phyloP scores from a whole-genome alignment of 2,888 invertebrate genomes.

The Petrophora chlorosata region DNA sequence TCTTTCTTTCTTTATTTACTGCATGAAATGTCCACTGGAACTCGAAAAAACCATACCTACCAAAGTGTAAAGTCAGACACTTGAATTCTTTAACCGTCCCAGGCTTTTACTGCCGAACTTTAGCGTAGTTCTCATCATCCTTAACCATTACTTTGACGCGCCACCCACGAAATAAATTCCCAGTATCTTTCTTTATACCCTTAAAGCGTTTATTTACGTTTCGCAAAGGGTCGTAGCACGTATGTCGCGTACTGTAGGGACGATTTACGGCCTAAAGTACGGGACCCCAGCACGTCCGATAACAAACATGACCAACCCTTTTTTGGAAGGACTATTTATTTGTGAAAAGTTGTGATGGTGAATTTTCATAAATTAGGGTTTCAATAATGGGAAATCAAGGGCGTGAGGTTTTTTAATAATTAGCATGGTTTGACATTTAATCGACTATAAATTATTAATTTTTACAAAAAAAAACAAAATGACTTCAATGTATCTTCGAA shows the following conservation, averaged over 20 bases:
- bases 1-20: too few relatives aligned
- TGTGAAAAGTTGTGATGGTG: slow-evolving; percentile 14
- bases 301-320: slow-evolving; percentile 26
- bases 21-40: too few relatives aligned
- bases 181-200: slow-evolving; percentile 25
- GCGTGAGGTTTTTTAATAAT: too few relatives aligned
- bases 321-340: slow-evolving; percentile 16
- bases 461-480: too few relatives aligned
- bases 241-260: slow-evolving; percentile 30
- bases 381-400: too few relatives aligned
- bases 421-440: too few relatives aligned
- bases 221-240: slow-evolving; percentile 18
- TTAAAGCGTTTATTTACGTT: slow-evolving; percentile 27
- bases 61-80: too few relatives aligned
- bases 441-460: too few relatives aligned
- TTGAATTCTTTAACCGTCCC: background rate
- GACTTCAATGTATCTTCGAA: too few relatives aligned
- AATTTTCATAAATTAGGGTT: slow-evolving; percentile 6
- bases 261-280: slow-evolving; percentile 34
- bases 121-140: background rate
- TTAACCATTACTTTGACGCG: background rate
- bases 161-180: slow-evolving; percentile 16
- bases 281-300: slow-evolving; percentile 37
- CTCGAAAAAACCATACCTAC: too few relatives aligned
- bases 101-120: too few relatives aligned